Percentiles rank a stretch among this genome's conserved stretches.
phyloP scores from a whole-genome alignment of 2,797 vertebrate genomes.

The Pseudopleuronectes americanus region DNA sequence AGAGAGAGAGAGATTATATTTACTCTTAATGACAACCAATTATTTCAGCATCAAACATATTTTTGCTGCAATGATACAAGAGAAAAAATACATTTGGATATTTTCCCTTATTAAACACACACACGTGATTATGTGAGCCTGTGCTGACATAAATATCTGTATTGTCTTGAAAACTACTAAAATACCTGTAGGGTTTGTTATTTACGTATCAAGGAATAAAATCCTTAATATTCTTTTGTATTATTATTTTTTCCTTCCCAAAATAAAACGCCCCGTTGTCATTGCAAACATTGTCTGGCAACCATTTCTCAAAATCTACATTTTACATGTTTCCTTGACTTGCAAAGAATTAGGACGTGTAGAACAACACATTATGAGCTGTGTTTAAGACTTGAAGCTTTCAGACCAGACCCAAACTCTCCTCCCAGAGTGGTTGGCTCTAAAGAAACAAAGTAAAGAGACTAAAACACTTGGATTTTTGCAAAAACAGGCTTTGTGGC shows the following conservation, averaged over 20 bases:
- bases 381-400: constrained; percentile 12
- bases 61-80: too few species aligned
- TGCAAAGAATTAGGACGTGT: constrained; percentile 10
- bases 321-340: background rate
- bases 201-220: too few species aligned
- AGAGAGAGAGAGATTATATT: too few species aligned
- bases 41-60: too few species aligned
- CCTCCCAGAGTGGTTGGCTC: constrained; percentile 12
- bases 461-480: constrained; percentile 8
- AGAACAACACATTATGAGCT: background rate
- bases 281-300: background rate
- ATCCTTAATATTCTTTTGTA: too few species aligned
- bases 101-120: too few species aligned
- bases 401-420: constrained; percentile 13
- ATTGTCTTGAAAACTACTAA: too few species aligned
- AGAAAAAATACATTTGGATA: too few species aligned
- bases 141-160: background rate
- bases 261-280: background rate
- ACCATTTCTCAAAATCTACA: constrained; percentile 14
- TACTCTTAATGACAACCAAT: background rate
- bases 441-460: constrained; percentile 14
- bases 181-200: too few species aligned
- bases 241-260: too few species aligned
- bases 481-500: background rate
- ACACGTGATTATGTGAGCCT: background rate